A percentile compares a stretch with the other conserved stretches of the same genome.
Conservation (phyloP, 1,140 invertebrate genomes). For the Ceratina calcarata region DNA sequence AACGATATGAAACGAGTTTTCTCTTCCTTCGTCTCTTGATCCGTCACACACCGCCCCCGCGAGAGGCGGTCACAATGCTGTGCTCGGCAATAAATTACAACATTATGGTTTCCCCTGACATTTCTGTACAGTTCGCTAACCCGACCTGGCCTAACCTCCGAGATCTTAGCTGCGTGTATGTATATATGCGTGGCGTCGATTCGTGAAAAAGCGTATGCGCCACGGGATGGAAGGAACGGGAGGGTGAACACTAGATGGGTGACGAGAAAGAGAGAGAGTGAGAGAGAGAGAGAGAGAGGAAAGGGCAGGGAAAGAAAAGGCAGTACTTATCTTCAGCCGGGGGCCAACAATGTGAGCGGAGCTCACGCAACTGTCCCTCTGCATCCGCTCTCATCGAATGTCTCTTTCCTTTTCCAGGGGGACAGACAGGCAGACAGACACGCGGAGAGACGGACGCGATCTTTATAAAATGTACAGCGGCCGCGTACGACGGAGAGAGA, state of each 20-base stretch:
- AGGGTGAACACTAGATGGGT: not conserved
- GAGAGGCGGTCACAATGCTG: conserved; percentile 74
- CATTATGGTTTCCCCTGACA: conserved; percentile 78
- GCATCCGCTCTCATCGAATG: conserved; percentile 80
- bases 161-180: conserved; percentile 64
- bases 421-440: conserved; percentile 22
- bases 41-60: conserved; percentile 77
- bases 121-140: conserved; percentile 75
- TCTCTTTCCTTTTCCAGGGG: conserved; percentile 56
- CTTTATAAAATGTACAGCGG: conserved; percentile 38
- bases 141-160: conserved; percentile 78
- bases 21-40: conserved; percentile 68
- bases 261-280: too few species aligned
- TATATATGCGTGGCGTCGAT: conserved; percentile 42
- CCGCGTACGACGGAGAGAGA: not conserved
- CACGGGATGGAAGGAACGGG: not conserved
- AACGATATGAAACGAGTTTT: conserved; percentile 65
- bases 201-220: conserved; percentile 28
- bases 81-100: conserved; percentile 78
- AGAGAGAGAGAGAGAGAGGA: conserved; percentile 19
- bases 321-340: conserved; percentile 64
- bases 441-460: too few species aligned
- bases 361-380: conserved; percentile 78
- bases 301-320: conserved; percentile 37
- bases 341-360: conserved; percentile 72